These are phyloP conservation scores for Cynodonichthys magdalenae DNA, from an alignment of 2,797 vertebrate species.

Conservation along the genomic window DNA sequence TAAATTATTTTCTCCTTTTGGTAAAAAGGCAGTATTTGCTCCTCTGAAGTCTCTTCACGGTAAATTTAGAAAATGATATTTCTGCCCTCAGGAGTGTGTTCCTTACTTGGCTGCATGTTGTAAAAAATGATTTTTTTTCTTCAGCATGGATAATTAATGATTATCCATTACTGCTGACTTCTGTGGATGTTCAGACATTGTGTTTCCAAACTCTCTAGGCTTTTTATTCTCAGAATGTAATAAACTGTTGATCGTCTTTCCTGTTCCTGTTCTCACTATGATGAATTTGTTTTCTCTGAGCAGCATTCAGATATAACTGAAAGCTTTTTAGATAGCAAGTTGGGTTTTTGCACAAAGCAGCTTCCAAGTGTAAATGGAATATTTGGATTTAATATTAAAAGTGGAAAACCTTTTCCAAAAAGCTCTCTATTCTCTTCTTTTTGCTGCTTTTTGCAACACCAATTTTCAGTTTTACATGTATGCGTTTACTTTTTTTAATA, in stretches of 20 bases:
- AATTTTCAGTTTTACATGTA: background rate
- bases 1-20: background rate
- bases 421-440: background rate
- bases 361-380: background rate
- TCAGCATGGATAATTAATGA: background rate
- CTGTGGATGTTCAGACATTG: background rate
- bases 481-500: background rate
- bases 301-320: background rate
- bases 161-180: background rate
- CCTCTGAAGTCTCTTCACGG: background rate
- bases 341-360: background rate
- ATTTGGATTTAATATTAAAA: background rate
- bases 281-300: background rate
- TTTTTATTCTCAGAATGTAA: background rate
- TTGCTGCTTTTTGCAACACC: background rate
- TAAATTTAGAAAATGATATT: constrained; percentile 1
- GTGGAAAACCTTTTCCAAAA: background rate
- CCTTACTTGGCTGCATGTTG: background rate
- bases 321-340: background rate
- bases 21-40: background rate
- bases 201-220: background rate
- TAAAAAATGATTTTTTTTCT: background rate
- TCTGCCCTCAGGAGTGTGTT: background rate
- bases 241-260: background rate
- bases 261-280: background rate